Conservation (phyloP, 2,113 vertebrate species). For the Mesembrinibis cayennensis region DNA sequence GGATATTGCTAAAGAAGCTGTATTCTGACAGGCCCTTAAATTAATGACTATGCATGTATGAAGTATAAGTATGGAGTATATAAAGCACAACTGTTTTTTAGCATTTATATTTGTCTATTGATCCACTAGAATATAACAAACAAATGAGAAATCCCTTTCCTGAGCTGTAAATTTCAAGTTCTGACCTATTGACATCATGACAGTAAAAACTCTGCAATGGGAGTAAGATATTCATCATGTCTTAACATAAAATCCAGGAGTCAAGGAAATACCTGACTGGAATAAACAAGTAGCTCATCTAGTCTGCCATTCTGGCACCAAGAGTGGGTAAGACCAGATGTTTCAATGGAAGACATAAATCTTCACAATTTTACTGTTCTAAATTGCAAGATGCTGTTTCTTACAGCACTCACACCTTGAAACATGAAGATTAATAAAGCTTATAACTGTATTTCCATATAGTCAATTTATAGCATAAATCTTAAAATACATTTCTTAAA, state of each 20-base stretch:
- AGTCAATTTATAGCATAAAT: not conserved
- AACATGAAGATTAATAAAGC: not conserved
- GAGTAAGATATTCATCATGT: not conserved
- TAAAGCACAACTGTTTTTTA: not conserved
- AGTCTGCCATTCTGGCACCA: not conserved
- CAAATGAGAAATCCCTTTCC: not conserved
- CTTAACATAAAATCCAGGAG: not conserved
- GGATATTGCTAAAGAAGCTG: not conserved
- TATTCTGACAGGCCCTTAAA: not conserved
- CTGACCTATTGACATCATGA: not conserved
- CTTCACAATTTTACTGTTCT: not conserved
- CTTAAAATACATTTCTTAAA: not conserved
- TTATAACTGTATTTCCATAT: not conserved
- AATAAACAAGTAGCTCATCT: conserved; percentile 20
- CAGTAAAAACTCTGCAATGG: not conserved
- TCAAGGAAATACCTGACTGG: not conserved
- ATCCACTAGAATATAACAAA: not conserved
- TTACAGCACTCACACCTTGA: not conserved
- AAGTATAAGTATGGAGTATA: not conserved
- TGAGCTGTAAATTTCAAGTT: conserved; percentile 3
- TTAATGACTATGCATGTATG: not conserved
- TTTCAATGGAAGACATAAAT: conserved; percentile 8
- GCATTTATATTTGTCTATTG: not conserved
- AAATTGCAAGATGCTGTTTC: not conserved
- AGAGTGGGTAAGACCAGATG: not conserved